Conservation (phyloP, 1,140 invertebrate genomes). For the Drosophila subobscura region DNA sequence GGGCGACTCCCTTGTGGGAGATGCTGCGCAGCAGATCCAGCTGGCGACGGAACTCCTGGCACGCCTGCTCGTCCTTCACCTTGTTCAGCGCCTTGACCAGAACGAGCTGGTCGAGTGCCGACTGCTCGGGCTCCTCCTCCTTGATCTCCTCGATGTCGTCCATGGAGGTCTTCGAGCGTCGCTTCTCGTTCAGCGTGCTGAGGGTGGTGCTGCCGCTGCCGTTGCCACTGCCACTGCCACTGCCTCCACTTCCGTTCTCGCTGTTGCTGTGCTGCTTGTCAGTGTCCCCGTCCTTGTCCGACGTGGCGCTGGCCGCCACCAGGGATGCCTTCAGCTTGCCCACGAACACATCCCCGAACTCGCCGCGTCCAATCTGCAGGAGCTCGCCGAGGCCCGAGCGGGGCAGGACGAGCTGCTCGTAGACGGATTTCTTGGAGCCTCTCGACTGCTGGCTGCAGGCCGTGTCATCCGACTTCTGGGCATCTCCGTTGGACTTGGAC, state of each 20-base stretch:
- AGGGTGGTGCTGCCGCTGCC: constrained; percentile 68
- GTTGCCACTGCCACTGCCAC: constrained; percentile 57
- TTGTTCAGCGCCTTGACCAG: constrained; percentile 82
- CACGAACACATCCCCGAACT: constrained; percentile 95
- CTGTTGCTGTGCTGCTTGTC: constrained; percentile 82
- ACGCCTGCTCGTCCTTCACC: constrained; percentile 89
- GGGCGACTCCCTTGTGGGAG: constrained; percentile 91
- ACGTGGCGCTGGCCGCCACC: constrained; percentile 48
- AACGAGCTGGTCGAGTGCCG: constrained; percentile 64
- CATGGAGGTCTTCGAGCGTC: constrained; percentile 79
- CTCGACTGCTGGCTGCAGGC: constrained; percentile 91
- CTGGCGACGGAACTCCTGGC: constrained; percentile 94
- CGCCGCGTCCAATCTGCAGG: constrained; percentile 92
- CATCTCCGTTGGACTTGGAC: constrained; percentile 84
- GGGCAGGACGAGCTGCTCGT: constrained; percentile 90
- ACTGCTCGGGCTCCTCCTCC: constrained; percentile 64
- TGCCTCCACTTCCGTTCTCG: constrained; percentile 70
- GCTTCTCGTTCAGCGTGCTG: constrained; percentile 77
- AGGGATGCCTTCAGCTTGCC: constrained; percentile 83
- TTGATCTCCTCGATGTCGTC: constrained; percentile 83
- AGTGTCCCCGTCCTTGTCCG: constrained; percentile 68
- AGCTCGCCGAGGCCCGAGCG: constrained; percentile 90
- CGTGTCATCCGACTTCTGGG: constrained; percentile 91
- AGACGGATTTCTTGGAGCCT: constrained; percentile 87
- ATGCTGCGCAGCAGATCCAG: constrained; percentile 93